These are phyloP conservation scores for Polydrusus tereticollis DNA, from an alignment of 2,888 invertebrate genomes.

Conservation along the genomic window DNA sequence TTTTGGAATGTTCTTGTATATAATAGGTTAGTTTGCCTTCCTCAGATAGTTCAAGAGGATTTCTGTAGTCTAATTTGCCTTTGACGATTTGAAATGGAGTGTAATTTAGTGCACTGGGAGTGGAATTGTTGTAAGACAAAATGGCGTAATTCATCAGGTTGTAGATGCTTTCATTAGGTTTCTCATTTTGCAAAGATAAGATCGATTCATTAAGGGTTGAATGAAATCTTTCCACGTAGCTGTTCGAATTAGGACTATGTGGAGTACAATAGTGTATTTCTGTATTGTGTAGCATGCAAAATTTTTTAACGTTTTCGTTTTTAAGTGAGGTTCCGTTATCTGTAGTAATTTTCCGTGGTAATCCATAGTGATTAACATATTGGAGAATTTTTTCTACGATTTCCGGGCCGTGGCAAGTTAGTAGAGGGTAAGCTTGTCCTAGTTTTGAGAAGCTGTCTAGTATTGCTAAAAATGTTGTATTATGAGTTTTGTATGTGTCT, in stretches of 20 bases:
- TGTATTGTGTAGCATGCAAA: no score
- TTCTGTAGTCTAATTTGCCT: constrained; percentile 16
- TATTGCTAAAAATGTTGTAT: background rate
- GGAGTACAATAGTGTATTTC: constrained; percentile 26
- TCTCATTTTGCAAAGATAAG: constrained; percentile 6
- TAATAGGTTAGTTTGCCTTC: constrained; percentile 4
- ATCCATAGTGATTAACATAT: constrained; percentile 11
- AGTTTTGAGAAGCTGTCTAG: constrained; percentile 6
- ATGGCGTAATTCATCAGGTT: constrained; percentile 22
- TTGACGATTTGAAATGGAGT: constrained; percentile 21
- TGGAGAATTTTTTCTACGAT: background rate
- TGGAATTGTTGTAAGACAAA: no score
- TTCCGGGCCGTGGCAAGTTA: background rate
- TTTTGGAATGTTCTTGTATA: constrained; percentile 21
- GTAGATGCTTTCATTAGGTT: background rate
- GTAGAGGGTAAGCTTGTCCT: constrained; percentile 13
- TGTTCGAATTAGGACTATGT: constrained; percentile 23
- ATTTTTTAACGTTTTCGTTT: constrained; percentile 8
- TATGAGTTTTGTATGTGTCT: background rate
- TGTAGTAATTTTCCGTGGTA: constrained; percentile 9
- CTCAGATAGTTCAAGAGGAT: constrained; percentile 12
- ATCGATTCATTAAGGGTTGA: background rate
- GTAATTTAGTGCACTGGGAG: constrained; percentile 18
- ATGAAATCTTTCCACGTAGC: no score
- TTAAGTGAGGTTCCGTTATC: constrained; percentile 13